Base-by-base conservation (phyloP, 2,888 invertebrate genomes). In the Campopleginae sp. region DNA sequence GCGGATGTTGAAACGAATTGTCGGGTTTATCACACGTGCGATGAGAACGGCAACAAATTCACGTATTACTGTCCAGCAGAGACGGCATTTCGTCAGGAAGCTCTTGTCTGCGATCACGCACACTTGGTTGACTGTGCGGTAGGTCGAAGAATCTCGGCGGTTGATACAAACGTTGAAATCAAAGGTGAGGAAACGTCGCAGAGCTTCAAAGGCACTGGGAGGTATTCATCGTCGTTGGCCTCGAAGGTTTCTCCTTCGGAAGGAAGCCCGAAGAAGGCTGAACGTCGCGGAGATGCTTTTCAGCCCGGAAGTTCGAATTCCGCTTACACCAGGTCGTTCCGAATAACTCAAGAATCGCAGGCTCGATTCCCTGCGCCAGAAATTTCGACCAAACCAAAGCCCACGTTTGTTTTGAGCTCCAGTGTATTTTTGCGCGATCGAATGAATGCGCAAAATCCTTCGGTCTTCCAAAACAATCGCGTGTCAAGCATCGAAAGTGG, bases 11-110 rank as follows among this genome's bases (percentile, higher is more conserved):
- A 89, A 10, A 87, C 90, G 0, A 90, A 90, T 31, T 93, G 93
- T 84, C 89, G 89, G n/a, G 87, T 91, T 38, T 93, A 93, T 85
- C 90, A 93, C 54, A 93, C 88, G 0, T 93, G 93, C 78, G 93
- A 93, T 58, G 92, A 93, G 80, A 90, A 92, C 76, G 92, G 92
- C 10, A 93, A 93, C 65, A 92, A 92, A 84, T 93, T 93, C 77
- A 92, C 89, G 0, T 92, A 92, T 74, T 88, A 89, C 68, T 93
- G 93, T 63, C 93, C 93, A 0, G 90, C 92, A 38, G 91, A 91
- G 58, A 93, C 93, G 2, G 91, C 92, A 3, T 93, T 93, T 76
- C 91, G 92, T 1, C 93, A 93, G 72, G 93, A 93, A 33, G 91
- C 92, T 4, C 84, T 92, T 61, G 91, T 92, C 38, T 93, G 93